A percentile compares a stretch with the other conserved stretches of the same genome.
phyloP scores from a whole-genome alignment of 2,797 vertebrate genomes.

The Fundulus diaphanus region DNA sequence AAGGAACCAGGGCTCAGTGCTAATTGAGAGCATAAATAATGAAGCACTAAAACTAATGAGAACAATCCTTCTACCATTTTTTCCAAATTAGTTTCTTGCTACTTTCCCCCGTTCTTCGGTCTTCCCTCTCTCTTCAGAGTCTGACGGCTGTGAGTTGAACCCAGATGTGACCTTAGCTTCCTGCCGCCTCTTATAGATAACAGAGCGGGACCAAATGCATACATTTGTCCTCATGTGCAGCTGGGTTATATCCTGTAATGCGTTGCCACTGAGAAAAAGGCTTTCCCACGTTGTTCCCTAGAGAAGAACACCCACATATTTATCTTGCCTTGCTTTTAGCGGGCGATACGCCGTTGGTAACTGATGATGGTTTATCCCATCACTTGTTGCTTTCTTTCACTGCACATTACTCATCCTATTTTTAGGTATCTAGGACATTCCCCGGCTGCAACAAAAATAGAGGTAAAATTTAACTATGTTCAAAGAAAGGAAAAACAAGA shows the following conservation, averaged over 20 bases:
- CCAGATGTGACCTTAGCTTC: background rate
- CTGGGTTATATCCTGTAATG: background rate
- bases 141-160: background rate
- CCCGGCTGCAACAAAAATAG: background rate
- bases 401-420: background rate
- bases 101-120: background rate
- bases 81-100: background rate
- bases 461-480: background rate
- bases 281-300: background rate
- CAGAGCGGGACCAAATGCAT: background rate
- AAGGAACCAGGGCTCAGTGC: background rate
- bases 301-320: background rate
- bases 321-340: background rate
- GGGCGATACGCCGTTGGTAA: background rate
- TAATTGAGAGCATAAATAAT: too few species aligned
- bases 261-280: background rate
- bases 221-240: background rate
- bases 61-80: background rate
- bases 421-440: background rate
- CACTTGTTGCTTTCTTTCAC: background rate
- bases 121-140: background rate
- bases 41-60: too few species aligned
- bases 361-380: background rate
- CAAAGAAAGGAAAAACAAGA: background rate
- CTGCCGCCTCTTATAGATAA: background rate